Conservation (phyloP, 2,797 vertebrate species). For the Manis pentadactyla region DNA sequence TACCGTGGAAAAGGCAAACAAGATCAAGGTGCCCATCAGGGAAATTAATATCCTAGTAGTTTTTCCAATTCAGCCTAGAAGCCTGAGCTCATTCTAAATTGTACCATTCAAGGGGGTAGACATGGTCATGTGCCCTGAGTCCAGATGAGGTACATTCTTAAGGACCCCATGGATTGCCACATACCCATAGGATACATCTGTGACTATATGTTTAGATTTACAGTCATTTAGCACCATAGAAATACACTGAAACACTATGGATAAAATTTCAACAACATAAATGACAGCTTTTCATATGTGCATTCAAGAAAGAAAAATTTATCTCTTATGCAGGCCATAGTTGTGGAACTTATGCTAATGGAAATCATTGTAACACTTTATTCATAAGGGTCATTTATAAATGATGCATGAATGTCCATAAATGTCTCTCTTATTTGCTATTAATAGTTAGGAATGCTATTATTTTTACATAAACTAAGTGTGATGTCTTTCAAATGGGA, state of each 20-base stretch:
- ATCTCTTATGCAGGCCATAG: slow-evolving; percentile 69
- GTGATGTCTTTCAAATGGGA: slow-evolving; percentile 64
- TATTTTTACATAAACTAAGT: slow-evolving; percentile 81
- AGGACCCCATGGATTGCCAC: neutral
- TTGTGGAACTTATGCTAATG: slow-evolving; percentile 82
- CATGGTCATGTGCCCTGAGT: neutral
- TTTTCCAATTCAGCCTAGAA: neutral
- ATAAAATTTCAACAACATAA: slow-evolving; percentile 56
- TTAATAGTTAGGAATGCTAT: slow-evolving; percentile 83
- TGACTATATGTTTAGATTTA: neutral
- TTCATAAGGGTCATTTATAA: slow-evolving; percentile 84
- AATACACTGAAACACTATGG: slow-evolving; percentile 57
- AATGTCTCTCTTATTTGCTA: slow-evolving; percentile 82
- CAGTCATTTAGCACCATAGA: neutral
- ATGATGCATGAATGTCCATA: slow-evolving; percentile 82
- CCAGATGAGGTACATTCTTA: neutral
- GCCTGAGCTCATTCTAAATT: neutral
- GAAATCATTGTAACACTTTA: slow-evolving; percentile 81
- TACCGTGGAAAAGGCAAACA: neutral
- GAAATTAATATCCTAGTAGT: neutral
- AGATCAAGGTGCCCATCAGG: neutral
- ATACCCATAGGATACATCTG: neutral
- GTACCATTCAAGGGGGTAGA: neutral
- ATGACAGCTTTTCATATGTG: slow-evolving; percentile 71
- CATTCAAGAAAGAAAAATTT: slow-evolving; percentile 80